phyloP scores from a whole-genome alignment of 2,113 vertebrate species.

The Conger conger region DNA sequence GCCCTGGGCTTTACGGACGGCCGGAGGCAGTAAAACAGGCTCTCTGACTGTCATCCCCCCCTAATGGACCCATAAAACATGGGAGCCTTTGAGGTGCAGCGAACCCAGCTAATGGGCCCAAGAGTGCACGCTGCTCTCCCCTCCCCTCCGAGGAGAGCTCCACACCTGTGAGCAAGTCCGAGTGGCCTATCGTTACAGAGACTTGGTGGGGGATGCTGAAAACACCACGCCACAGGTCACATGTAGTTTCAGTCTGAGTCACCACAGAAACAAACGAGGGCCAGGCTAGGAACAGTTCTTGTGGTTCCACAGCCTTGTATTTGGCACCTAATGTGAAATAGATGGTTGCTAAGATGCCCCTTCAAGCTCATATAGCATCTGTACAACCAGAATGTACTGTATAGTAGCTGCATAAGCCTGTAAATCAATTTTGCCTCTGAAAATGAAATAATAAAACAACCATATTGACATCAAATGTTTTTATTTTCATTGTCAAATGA shows the following conservation, averaged over 20 bases:
- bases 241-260: background rate
- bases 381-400: background rate
- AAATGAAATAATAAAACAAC: no score
- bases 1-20: conserved; percentile 66
- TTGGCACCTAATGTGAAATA: background rate
- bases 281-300: background rate
- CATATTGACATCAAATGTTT: no score
- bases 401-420: background rate
- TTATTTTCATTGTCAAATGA: no score
- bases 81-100: conserved; percentile 60
- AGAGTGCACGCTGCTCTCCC: conserved; percentile 62
- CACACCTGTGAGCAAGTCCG: conserved; percentile 40
- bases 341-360: no score
- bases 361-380: background rate
- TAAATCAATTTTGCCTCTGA: background rate
- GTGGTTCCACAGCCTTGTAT: background rate
- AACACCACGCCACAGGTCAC: background rate
- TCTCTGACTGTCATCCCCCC: conserved; percentile 64
- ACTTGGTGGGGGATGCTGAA: background rate
- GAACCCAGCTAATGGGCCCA: conserved; percentile 58
- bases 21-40: conserved; percentile 75
- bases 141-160: conserved; percentile 60
- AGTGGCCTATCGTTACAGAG: background rate
- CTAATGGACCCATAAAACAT: conserved; percentile 74
- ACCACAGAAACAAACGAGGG: background rate